Base-by-base conservation (phyloP, 2,797 vertebrate species). In the Vultur gryphus region DNA sequence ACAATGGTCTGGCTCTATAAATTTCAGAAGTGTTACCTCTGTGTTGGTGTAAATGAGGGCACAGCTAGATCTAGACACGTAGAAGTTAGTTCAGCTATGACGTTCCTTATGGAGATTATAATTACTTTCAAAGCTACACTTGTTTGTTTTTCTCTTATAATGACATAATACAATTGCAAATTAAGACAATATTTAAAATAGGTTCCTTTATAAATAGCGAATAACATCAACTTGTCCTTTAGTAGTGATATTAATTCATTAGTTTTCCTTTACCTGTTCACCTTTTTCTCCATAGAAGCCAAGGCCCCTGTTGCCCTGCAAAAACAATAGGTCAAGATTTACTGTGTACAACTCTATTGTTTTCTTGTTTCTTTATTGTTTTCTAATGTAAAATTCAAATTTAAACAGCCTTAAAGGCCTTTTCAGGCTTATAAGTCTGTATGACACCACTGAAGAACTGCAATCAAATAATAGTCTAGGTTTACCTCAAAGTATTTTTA, bases 251-350 rank as follows among this genome's bases (percentile, higher is more conserved):
- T 7, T 61, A 76, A 49, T 29, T 78, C 2, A 21, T 43, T 19
- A 33, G 16, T 59, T 84, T 81, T 82, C 17, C 76, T 93, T 98
- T 98, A 98, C 98, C 98, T 94, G 95, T 26, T 99, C 98, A 95
- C 99, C 99, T 97, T 98, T 99, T 90, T 98, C 77, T 93, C 99
- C 99, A 54, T 98, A 99, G 72, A 98, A 97, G 16, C 98, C 97
- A 96, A 98, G 97, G 75, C 98, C 98, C 91, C 98, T 98, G 41
- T 98, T 98, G 77, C 99, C 99, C 99, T 99, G 98, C 24, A 93
- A 97, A 95, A 91, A 96, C 5, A 97, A 82, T 6, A 89, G 44
- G 59, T 94, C 31, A 57, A 39, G 26, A 86, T 85, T 84, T 88
- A 90, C 21, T 75, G 57, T 43, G 66, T 70, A 76, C 1, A 7